Evolutionary conservation across 2,113 vertebrate genomes (phyloP), one percentile per base, ranked within the genome.

Genomic region (Phodopus roborovskii): DNA sequence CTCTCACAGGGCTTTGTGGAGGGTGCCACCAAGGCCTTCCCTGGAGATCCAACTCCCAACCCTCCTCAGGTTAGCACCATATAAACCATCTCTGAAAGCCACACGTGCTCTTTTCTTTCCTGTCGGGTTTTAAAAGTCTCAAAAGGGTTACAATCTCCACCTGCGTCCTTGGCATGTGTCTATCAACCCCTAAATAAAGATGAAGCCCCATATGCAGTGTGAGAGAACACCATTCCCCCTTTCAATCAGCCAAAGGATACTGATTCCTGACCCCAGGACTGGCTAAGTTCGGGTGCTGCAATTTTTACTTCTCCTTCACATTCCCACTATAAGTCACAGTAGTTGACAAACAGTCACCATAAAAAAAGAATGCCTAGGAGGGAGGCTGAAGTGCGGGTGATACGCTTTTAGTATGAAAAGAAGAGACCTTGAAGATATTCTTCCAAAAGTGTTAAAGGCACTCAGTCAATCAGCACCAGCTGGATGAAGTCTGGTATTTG

Each of bases 391-490:
- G 78, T 36, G 39, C 8, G 9, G 13, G 28, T 50, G n/a, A 89
- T 68, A 87, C 83, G 90, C 45, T 94, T 94, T 93, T 30, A 82
- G 39, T 87, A 85, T 39, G 33, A 85, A 94, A 90, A 39, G 56
- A 94, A 86, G 75, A 78, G 85, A 86, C 66, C 78, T 95, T 93
- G 73, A 97, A 94, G 92, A 96, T 28, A 84, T 92, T 92, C 93
- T 95, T 96, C 89, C 92, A 39, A 94, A 95, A 95, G 79, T 73
- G 42, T 89, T 96, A 96, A 93, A 97, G 92, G 95, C 20, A 83
- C 45, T 97, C 94, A 78, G 68, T 96, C 96, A 93, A 89, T 97
- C 94, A 96, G 19, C 92, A 56, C 84, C 88, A 91, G 92, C 78
- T 9, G 70, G 95, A 97, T 90, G 83, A 94, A 96, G 89, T 83